Evolutionary conservation across 2,797 vertebrate species (phyloP).

Genomic region (Avahi laniger): DNA sequence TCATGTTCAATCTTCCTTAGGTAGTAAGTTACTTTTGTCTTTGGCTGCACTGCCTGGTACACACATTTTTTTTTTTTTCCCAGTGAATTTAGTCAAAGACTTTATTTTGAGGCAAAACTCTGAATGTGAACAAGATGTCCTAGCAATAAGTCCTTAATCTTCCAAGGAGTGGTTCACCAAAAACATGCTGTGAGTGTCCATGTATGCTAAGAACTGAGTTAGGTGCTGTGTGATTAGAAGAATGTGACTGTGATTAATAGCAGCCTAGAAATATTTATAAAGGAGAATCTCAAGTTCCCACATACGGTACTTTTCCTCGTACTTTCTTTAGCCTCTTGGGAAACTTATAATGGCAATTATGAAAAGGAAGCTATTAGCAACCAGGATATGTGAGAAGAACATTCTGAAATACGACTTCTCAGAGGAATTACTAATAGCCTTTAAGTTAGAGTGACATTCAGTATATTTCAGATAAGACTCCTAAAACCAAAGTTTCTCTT

Average conservation of each 20-base stretch:
- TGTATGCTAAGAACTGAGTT: neutral
- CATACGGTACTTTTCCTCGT: neutral
- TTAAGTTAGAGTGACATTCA: slow-evolving; percentile 43
- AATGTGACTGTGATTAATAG: neutral
- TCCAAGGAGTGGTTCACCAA: neutral
- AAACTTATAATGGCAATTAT: slow-evolving; percentile 41
- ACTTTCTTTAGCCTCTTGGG: slow-evolving; percentile 37
- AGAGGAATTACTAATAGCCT: slow-evolving; percentile 35
- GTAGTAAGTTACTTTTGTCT: neutral
- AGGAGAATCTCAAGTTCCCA: neutral
- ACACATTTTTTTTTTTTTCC: neutral
- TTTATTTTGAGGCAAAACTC: neutral
- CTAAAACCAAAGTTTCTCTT: slow-evolving; percentile 48
- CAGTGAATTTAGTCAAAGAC: neutral
- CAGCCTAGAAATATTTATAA: slow-evolving; percentile 29
- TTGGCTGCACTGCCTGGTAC: neutral
- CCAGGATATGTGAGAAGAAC: slow-evolving; percentile 30
- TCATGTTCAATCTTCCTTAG: neutral
- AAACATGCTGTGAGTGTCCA: neutral
- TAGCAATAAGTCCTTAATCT: neutral
- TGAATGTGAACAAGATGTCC: neutral
- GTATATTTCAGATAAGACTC: slow-evolving; percentile 30
- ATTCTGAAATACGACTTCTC: slow-evolving; percentile 48
- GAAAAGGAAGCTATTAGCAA: slow-evolving; percentile 53
- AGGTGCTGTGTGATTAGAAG: neutral